Evolutionary conservation across 1,140 invertebrate genomes (phyloP).

Genomic region (Agrilus planipennis): DNA sequence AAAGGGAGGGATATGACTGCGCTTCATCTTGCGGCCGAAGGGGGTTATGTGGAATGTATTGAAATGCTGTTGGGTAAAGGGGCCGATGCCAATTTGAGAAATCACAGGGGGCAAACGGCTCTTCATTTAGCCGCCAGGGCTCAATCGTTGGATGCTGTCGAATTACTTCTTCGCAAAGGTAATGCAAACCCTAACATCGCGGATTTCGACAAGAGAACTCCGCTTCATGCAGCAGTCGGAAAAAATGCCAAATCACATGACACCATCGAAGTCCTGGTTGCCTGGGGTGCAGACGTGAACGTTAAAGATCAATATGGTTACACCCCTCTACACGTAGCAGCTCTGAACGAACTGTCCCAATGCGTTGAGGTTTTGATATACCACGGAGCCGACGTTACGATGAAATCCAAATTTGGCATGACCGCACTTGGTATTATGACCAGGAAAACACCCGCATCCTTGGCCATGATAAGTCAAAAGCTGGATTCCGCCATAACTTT

Average conservation of each 20-base stretch:
- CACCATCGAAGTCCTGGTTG: slow-evolving; percentile 60
- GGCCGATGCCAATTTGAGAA: slow-evolving; percentile 56
- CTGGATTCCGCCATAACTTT: slow-evolving; percentile 64
- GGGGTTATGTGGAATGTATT: slow-evolving; percentile 61
- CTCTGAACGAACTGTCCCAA: slow-evolving; percentile 69
- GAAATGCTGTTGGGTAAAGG: slow-evolving; percentile 55
- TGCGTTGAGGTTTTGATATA: slow-evolving; percentile 72
- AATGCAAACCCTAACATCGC: slow-evolving; percentile 60
- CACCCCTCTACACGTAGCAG: slow-evolving; percentile 77
- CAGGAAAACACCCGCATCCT: slow-evolving; percentile 67
- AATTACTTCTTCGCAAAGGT: slow-evolving; percentile 55
- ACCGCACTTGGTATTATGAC: slow-evolving; percentile 71
- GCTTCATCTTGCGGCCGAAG: slow-evolving; percentile 68
- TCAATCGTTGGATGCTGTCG: slow-evolving; percentile 65
- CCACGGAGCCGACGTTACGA: slow-evolving; percentile 73
- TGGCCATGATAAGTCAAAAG: slow-evolving; percentile 63
- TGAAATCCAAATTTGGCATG: slow-evolving; percentile 69
- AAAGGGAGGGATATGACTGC: slow-evolving; percentile 59
- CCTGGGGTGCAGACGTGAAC: slow-evolving; percentile 71
- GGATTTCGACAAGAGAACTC: slow-evolving; percentile 64
- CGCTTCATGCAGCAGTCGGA: slow-evolving; percentile 65
- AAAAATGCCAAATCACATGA: slow-evolving; percentile 63
- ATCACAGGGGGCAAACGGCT: slow-evolving; percentile 63
- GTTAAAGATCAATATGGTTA: slow-evolving; percentile 79
- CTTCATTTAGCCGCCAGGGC: slow-evolving; percentile 64